Evolutionary conservation across 2,888 invertebrate genomes (phyloP), one percentile per base, ranked within the genome.

Genomic region (Dryomyza anilis): DNA sequence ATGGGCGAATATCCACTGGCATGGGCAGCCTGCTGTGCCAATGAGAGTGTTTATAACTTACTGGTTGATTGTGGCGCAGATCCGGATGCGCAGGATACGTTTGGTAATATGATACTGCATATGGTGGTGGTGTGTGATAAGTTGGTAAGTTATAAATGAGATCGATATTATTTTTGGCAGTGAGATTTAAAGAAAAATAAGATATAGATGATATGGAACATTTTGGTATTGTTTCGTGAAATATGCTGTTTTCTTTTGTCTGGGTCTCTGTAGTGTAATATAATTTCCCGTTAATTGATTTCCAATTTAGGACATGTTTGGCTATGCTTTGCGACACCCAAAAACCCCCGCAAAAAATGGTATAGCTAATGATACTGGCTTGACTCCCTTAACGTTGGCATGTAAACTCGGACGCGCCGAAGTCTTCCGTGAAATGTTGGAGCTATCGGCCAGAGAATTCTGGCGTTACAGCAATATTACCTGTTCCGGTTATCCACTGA

Each of bases 381-480:
- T 98, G 73, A 98, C 98, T 0, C 98, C 99, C 0, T 85, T 99
- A 25, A 98, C 98, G 0, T 86, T 99, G 66, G 96, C 99, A 64
- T 97, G 98, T 82, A 95, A 96, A 84, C 86, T 99, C 67, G 98
- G 98, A 62, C 89, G 98, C 64, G 95, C 96, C 36, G 94, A 95
- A 74, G 96, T 99, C 70, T 99, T 99, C 85, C 89, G 94, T 71
- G 98, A 98, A 85, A 98, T 99, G 95, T 87, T 99, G 83, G 98
- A 99, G 82, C 86, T 98, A 8, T 95, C 93, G 10, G 92, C 93
- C 14, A 87, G 94, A 81, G 98, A 98, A 84, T 96, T 98, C 85
- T 99, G 99, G 99, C 87, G 98, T 59, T 99, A 98, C 85, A 97
- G 97, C 78, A 98, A 98, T 80, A 97, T 98, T 73, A 97, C 96